A percentile compares a stretch with the other conserved stretches of the same genome.
These are phyloP conservation scores for Ochropleura plecta DNA, from an alignment of 2,888 invertebrate genomes.

Conservation along the genomic window DNA sequence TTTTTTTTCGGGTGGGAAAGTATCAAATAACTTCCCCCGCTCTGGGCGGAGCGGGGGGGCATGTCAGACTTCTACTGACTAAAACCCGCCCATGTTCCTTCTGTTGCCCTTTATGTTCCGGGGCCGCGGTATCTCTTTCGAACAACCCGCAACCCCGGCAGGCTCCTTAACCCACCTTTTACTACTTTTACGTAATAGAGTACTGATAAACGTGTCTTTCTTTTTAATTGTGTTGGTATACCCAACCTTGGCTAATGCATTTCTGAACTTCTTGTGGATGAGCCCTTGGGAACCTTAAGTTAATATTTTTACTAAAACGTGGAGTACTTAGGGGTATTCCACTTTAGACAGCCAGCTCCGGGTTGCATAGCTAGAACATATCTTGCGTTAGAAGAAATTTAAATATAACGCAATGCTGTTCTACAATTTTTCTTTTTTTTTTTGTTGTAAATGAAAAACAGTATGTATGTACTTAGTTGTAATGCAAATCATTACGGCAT, in stretches of 20 bases:
- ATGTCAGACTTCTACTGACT: too few relatives aligned
- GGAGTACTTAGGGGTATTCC: background rate
- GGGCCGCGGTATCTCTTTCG: too few relatives aligned
- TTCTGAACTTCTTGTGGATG: background rate
- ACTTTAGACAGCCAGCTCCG: too few relatives aligned
- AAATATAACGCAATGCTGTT: background rate
- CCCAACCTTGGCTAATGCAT: background rate
- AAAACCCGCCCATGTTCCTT: too few relatives aligned
- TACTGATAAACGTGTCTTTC: background rate
- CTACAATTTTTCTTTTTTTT: background rate
- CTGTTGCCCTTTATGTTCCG: too few relatives aligned
- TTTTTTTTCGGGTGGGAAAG: too few relatives aligned
- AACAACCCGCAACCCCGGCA: too few relatives aligned
- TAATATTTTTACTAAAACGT: background rate
- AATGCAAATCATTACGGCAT: conserved; percentile 45
- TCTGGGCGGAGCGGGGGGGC: too few relatives aligned
- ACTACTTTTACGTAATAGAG: conserved; percentile 13
- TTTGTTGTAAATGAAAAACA: conserved; percentile 21
- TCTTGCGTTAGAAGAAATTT: background rate
- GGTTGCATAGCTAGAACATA: background rate
- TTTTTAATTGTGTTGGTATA: conserved; percentile 17
- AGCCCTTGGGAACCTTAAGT: background rate
- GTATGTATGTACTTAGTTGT: conserved; percentile 26
- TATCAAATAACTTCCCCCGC: too few relatives aligned
- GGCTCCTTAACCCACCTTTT: conserved; percentile 27